Conservation (phyloP, 2,113 vertebrate genomes). For the Melanerpes aurifrons region DNA sequence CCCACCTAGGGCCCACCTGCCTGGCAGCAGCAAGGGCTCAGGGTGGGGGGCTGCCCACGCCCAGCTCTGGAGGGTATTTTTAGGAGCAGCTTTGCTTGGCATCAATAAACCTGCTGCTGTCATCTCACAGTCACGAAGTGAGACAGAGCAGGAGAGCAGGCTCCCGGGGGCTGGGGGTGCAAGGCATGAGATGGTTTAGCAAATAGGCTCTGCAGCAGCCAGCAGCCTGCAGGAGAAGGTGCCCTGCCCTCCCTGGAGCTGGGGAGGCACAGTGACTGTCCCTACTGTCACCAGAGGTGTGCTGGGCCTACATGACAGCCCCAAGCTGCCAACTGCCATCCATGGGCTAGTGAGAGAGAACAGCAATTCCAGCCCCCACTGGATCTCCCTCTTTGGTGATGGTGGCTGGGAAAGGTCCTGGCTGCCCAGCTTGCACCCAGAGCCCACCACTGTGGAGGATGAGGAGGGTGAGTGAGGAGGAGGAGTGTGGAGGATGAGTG, state of each 20-base stretch:
- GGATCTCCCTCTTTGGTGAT: neutral
- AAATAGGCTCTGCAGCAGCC: neutral
- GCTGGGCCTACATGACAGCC: neutral
- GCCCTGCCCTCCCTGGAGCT: neutral
- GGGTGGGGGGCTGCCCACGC: neutral
- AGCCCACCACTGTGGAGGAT: neutral
- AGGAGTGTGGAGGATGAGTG: neutral
- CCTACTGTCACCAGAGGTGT: neutral
- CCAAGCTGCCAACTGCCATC: neutral
- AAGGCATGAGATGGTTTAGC: neutral
- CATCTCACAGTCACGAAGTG: neutral
- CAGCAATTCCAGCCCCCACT: neutral
- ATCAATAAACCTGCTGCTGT: neutral
- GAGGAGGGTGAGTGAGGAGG: neutral
- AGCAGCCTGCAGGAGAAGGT: neutral
- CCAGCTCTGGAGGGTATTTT: rapidly evolving
- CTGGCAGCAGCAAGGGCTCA: rapidly evolving
- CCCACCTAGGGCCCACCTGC: neutral
- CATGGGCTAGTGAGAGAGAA: neutral
- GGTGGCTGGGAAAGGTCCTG: neutral
- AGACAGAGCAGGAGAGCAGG: neutral
- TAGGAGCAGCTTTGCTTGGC: neutral
- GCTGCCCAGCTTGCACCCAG: rapidly evolving
- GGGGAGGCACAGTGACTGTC: neutral
- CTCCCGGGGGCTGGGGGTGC: neutral